Base-by-base conservation (phyloP, 2,888 invertebrate species). In the Notodonta dromedarius region DNA sequence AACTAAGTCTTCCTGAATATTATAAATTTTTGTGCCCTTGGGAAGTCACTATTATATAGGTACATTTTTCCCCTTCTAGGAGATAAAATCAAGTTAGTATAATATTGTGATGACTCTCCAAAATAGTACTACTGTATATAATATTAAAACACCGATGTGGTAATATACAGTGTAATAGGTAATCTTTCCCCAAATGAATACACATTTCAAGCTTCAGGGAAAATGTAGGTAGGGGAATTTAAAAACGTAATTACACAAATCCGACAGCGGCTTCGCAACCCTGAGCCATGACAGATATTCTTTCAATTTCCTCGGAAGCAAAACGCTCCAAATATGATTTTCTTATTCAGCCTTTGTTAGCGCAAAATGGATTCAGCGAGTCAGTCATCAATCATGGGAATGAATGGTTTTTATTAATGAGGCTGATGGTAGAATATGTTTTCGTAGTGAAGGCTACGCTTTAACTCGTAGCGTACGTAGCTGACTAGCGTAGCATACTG, bases 161-260 rank as follows among this genome's bases (percentile, higher is more conserved):
- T 11, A 42, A 8, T 42, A 42, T 1, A 42, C 12, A 9, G 42
- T 35, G 7, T 35, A 5, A 7, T 35, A 3, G 35, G 35, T 35
- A 35, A 3, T 7, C 0, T 35, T 35, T 35, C 35, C 35, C 7
- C 35, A 71, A 24, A 24, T 1, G 24, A 24, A 69, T 52, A 35
- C 59, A 65, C 53, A 53, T 62, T 54, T 14, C 63, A 60, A 58
- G 55, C 42, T 59, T 62, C 62, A 57, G 35, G 32, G 42, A 63
- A 63, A 58, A 35, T 32, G 55, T 68, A 69, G 70, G 66, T 73
- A 63, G 60, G 56, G 53, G 61, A 55, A 65, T 51, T 63, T 39
- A 62, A 73, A 70, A 74, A 71, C 52, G 57, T 69, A 72, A 74
- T 69, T 64, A 70, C 61, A 61, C 44, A 42, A 52, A 52, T 52